Evolutionary conservation across 2,888 invertebrate genomes (phyloP).

Genomic region (Ommatoiulus sabulosus): DNA sequence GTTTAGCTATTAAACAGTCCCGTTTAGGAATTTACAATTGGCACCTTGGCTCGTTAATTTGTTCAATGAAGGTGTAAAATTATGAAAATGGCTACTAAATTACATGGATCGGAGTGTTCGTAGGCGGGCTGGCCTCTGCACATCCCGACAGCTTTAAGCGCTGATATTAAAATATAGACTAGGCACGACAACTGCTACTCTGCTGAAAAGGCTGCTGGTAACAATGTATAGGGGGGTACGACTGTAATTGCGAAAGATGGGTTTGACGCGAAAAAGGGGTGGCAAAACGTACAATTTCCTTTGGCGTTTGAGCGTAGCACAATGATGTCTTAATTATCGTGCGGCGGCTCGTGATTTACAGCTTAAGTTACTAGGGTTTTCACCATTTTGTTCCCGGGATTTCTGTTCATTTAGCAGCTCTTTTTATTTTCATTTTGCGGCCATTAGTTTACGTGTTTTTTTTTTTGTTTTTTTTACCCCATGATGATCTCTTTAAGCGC

Average conservation of each 20-base stretch:
- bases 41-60: conserved; percentile 40
- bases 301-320: conserved; percentile 55
- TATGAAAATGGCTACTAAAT: conserved; percentile 43
- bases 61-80: conserved; percentile 11
- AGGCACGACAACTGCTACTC: not conserved
- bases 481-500: conserved; percentile 26
- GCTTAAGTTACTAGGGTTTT: conserved; percentile 45
- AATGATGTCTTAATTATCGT: conserved; percentile 55
- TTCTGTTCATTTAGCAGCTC: conserved; percentile 22
- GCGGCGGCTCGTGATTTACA: conserved; percentile 47
- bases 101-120: conserved; percentile 17
- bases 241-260: conserved; percentile 42
- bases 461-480: conserved; percentile 16
- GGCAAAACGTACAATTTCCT: conserved; percentile 45
- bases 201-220: not conserved
- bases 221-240: conserved; percentile 22
- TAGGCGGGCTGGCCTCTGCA: conserved; percentile 9
- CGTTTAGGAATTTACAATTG: conserved; percentile 2
- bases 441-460: conserved; percentile 14
- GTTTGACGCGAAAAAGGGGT: conserved; percentile 50
- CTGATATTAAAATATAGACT: conserved; percentile 14
- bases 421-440: conserved; percentile 14
- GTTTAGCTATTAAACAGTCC: conserved; percentile 4
- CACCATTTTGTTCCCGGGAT: conserved; percentile 37
- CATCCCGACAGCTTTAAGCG: conserved; percentile 30